A percentile compares a stretch with the other conserved stretches of the same genome.
phyloP scores from a whole-genome alignment of 1,140 invertebrate genomes.

The Ctenoplectra terminalis region DNA sequence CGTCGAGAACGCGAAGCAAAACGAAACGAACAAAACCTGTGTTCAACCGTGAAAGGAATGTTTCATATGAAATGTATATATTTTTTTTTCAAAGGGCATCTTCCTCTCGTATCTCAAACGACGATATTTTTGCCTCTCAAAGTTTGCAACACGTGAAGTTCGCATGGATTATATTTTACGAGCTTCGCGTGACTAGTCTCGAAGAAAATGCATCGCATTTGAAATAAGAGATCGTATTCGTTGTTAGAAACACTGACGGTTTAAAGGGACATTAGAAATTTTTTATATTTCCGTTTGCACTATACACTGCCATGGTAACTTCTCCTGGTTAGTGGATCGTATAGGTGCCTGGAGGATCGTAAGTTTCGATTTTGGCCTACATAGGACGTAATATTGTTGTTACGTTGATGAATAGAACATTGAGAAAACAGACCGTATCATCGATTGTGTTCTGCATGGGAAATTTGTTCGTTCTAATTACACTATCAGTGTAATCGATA shows the following conservation, averaged over 20 bases:
- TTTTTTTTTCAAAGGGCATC: slow-evolving; percentile 8
- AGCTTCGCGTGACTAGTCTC: no score
- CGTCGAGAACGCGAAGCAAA: background rate
- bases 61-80: slow-evolving; percentile 36
- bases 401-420: background rate
- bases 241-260: no score
- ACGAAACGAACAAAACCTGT: slow-evolving; percentile 1
- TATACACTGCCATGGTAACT: background rate
- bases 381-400: background rate
- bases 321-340: background rate
- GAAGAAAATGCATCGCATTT: background rate
- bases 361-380: background rate
- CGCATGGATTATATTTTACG: background rate
- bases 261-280: no score
- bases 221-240: no score
- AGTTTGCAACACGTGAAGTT: background rate
- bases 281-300: background rate
- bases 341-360: background rate
- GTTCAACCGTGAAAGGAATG: background rate
- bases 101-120: background rate
- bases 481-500: background rate
- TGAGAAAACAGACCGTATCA: no score
- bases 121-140: background rate
- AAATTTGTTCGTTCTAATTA: background rate
- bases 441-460: background rate